These are phyloP conservation scores for Dipodomys spectabilis DNA, from an alignment of 2,113 vertebrate genomes.

Conservation along the genomic window DNA sequence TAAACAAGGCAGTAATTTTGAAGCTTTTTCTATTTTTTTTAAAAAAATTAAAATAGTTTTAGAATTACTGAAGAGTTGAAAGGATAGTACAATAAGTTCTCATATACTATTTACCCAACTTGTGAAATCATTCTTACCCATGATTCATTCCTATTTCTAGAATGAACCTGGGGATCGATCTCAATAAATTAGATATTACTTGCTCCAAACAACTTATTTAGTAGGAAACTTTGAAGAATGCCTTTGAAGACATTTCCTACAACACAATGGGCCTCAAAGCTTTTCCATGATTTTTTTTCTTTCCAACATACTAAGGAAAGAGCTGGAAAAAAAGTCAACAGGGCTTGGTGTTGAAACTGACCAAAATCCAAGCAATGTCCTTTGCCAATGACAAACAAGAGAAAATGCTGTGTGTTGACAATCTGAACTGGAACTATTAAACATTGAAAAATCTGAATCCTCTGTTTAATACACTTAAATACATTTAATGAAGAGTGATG, in stretches of 20 bases:
- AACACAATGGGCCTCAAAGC: not conserved
- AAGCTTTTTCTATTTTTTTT: not conserved
- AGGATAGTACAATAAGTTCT: not conserved
- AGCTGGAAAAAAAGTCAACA: not conserved
- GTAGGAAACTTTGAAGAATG: not conserved
- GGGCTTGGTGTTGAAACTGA: constrained; percentile 41
- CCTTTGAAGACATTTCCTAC: not conserved
- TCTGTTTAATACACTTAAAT: constrained; percentile 60
- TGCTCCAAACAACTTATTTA: constrained; percentile 36
- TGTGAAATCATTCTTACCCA: not conserved
- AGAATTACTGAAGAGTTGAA: not conserved
- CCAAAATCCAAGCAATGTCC: constrained; percentile 5
- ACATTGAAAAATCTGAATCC: constrained; percentile 57
- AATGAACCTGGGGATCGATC: not conserved
- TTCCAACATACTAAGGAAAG: not conserved
- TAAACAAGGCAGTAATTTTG: not conserved
- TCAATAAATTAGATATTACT: not conserved
- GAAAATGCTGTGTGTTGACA: constrained; percentile 15
- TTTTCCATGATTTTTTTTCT: not conserved
- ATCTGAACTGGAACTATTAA: constrained; percentile 50
- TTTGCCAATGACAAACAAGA: constrained; percentile 28
- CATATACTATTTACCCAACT: not conserved
- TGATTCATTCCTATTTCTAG: constrained; percentile 22
- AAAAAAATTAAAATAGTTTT: constrained; percentile 27
- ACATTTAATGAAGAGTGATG: constrained; percentile 75